A percentile compares a stretch with the other conserved stretches of the same genome.
These are phyloP conservation scores for Calidris pugnax DNA, from an alignment of 2,113 vertebrate genomes.

Conservation along the genomic window DNA sequence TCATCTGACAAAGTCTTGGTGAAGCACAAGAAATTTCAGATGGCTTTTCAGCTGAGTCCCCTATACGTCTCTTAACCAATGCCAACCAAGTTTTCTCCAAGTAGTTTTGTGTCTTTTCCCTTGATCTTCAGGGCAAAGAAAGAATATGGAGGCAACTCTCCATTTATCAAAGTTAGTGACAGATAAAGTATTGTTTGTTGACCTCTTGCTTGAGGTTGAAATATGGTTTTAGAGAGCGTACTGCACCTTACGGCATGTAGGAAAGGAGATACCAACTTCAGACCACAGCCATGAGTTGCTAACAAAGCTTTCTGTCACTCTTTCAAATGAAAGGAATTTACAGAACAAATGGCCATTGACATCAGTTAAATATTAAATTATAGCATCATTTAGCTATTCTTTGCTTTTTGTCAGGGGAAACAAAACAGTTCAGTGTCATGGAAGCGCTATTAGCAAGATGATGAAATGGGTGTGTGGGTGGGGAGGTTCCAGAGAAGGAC, in stretches of 20 bases:
- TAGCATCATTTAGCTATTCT: not conserved
- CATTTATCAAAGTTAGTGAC: not conserved
- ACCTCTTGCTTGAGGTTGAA: not conserved
- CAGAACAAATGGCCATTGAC: not conserved
- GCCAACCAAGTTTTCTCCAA: not conserved
- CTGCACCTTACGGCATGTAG: not conserved
- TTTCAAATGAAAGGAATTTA: not conserved
- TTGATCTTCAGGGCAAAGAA: not conserved
- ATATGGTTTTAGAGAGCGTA: not conserved
- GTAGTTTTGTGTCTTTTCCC: not conserved
- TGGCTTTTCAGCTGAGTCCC: not conserved
- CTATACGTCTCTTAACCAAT: not conserved
- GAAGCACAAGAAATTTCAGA: not conserved
- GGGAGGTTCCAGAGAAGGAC: constrained; percentile 35
- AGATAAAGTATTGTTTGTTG: not conserved
- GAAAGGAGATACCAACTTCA: not conserved
- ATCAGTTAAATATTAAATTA: not conserved
- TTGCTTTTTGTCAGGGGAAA: constrained; percentile 3
- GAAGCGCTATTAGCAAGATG: not conserved
- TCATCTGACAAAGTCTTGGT: not conserved
- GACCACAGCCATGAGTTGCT: not conserved
- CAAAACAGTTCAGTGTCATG: not conserved
- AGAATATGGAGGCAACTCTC: not conserved
- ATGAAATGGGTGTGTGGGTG: constrained; percentile 45
- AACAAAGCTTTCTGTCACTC: constrained; percentile 10